Evolutionary conservation across 2,888 invertebrate genomes (phyloP).

Genomic region (Colletes collaris): DNA sequence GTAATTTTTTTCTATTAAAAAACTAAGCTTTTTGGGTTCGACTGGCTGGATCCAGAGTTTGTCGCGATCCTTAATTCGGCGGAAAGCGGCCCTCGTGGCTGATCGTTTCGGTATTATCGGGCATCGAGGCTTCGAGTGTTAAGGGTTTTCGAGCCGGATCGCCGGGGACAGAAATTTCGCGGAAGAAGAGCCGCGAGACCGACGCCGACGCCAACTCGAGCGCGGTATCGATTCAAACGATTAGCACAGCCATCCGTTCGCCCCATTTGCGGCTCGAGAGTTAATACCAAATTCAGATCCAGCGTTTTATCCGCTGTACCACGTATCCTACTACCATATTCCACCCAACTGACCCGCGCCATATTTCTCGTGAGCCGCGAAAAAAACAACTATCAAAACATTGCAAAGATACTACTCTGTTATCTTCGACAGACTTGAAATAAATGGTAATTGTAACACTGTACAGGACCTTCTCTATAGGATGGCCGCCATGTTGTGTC

Average conservation of each 20-base stretch:
- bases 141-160: conserved; percentile 31
- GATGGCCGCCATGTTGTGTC: too few relatives aligned
- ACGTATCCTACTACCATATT: neutral
- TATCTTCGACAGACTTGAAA: too few relatives aligned
- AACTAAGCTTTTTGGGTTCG: too few relatives aligned
- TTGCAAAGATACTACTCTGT: too few relatives aligned
- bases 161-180: conserved; percentile 33
- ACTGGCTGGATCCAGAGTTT: too few relatives aligned
- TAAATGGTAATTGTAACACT: too few relatives aligned
- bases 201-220: conserved; percentile 42
- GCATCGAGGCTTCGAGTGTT: conserved; percentile 1
- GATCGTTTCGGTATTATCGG: too few relatives aligned
- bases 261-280: conserved; percentile 22
- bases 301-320: neutral
- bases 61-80: conserved; percentile 5
- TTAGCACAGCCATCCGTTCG: conserved; percentile 41
- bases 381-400: too few relatives aligned
- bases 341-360: too few relatives aligned
- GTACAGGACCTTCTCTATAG: too few relatives aligned
- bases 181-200: conserved; percentile 19
- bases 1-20: too few relatives aligned
- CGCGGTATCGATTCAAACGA: conserved; percentile 55
- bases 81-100: neutral
- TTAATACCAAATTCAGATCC: conserved; percentile 33
- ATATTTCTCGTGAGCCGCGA: too few relatives aligned